Evolutionary conservation across 2,797 vertebrate species (phyloP).

Genomic region (Gallirallus australis): DNA sequence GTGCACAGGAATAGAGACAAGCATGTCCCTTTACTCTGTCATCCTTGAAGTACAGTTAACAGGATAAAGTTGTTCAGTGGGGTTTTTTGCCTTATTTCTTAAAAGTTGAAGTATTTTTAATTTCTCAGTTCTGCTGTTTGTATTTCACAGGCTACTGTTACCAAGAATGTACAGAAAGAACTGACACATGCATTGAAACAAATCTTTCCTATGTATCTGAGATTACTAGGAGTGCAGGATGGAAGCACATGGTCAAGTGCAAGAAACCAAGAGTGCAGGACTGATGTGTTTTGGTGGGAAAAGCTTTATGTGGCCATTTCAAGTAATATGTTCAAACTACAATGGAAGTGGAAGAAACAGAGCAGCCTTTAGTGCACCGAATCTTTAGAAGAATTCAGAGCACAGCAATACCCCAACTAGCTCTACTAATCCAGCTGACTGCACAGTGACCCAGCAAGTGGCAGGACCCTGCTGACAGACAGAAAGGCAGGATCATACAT

Average conservation of each 20-base stretch:
- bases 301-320: background rate
- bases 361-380: background rate
- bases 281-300: background rate
- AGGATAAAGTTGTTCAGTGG: background rate
- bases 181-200: background rate
- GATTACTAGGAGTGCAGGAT: background rate
- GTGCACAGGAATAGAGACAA: background rate
- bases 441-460: background rate
- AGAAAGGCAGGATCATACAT: background rate
- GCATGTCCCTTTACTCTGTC: background rate
- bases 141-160: background rate
- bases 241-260: background rate
- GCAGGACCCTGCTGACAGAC: background rate
- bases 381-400: background rate
- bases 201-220: background rate
- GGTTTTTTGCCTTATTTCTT: background rate
- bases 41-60: background rate
- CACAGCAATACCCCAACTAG: background rate
- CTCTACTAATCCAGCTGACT: background rate
- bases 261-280: background rate
- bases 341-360: background rate
- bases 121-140: background rate
- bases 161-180: background rate
- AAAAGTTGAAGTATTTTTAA: background rate
- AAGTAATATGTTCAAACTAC: background rate